Evolutionary conservation across 2,888 invertebrate species (phyloP).

Genomic region (Phymatocera aterrima): DNA sequence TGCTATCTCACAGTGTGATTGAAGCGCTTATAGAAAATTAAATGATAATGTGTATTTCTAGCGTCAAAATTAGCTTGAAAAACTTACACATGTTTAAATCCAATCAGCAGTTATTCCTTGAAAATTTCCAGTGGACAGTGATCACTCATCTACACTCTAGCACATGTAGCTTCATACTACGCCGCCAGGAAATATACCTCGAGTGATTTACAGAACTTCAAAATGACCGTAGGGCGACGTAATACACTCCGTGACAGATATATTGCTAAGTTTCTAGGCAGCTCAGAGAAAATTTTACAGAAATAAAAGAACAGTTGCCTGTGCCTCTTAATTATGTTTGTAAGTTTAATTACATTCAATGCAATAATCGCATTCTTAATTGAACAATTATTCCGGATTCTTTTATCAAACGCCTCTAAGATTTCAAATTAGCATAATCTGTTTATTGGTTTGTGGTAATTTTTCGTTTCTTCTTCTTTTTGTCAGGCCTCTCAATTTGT

Average conservation of each 20-base stretch:
- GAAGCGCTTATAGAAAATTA: neutral
- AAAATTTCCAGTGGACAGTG: constrained; percentile 36
- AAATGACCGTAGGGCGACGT: neutral
- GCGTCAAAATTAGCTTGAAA: neutral
- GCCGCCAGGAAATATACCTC: constrained; percentile 29
- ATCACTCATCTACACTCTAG: constrained; percentile 33
- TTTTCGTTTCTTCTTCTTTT: constrained; percentile 33
- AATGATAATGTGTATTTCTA: neutral
- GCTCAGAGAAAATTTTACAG: constrained; percentile 30
- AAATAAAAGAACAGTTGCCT: constrained; percentile 5
- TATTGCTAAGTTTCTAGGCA: neutral
- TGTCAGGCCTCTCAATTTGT: constrained; percentile 54
- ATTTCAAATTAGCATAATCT: neutral
- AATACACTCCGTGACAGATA: neutral
- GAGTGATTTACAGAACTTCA: constrained; percentile 32
- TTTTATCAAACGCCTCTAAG: constrained; percentile 24
- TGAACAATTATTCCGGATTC: constrained; percentile 27
- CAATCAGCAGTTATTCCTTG: constrained; percentile 23
- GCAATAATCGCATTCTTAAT: neutral
- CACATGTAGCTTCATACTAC: constrained; percentile 29
- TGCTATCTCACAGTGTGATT: neutral
- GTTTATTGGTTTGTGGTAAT: neutral
- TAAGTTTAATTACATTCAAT: constrained; percentile 23
- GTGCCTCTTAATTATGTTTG: constrained; percentile 18
- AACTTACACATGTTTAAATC: neutral